These are phyloP conservation scores for Planococcus citri DNA, from an alignment of 1,140 invertebrate species.

Conservation along the genomic window DNA sequence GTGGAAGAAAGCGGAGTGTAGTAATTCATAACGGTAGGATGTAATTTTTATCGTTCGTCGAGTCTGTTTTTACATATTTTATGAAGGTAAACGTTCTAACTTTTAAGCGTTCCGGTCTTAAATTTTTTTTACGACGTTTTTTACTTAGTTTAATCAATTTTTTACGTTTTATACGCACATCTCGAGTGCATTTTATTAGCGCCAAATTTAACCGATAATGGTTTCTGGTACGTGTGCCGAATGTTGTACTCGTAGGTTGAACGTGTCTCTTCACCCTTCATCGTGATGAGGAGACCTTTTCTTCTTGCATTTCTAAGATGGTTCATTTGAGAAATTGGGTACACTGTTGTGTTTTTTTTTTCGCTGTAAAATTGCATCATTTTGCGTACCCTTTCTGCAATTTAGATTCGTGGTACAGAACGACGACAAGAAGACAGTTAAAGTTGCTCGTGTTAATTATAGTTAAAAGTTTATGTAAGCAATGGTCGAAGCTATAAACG, in stretches of 20 bases:
- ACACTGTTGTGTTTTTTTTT: too few species aligned
- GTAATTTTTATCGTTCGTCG: slow-evolving; percentile 9
- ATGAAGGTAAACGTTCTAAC: background rate
- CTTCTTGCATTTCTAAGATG: too few species aligned
- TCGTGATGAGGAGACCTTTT: too few species aligned
- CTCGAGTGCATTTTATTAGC: background rate
- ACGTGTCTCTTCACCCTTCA: too few species aligned
- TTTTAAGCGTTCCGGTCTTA: slow-evolving; percentile 11
- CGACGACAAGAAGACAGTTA: too few species aligned
- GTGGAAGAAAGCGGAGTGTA: background rate
- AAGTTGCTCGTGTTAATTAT: too few species aligned
- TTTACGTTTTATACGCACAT: background rate
- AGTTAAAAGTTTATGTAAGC: too few species aligned
- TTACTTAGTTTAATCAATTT: slow-evolving; percentile 17
- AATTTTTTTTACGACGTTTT: slow-evolving; percentile 13
- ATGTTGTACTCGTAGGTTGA: background rate
- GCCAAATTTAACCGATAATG: slow-evolving; percentile 5
- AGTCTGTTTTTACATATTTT: slow-evolving; percentile 8
- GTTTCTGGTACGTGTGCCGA: background rate
- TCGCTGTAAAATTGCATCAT: too few species aligned
- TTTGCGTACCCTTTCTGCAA: too few species aligned
- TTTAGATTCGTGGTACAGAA: too few species aligned
- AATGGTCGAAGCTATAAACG: too few species aligned
- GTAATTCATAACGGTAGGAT: background rate
- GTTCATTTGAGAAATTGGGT: too few species aligned